phyloP scores from a whole-genome alignment of 2,797 vertebrate species.

The Heteromormyrus szaboi region DNA sequence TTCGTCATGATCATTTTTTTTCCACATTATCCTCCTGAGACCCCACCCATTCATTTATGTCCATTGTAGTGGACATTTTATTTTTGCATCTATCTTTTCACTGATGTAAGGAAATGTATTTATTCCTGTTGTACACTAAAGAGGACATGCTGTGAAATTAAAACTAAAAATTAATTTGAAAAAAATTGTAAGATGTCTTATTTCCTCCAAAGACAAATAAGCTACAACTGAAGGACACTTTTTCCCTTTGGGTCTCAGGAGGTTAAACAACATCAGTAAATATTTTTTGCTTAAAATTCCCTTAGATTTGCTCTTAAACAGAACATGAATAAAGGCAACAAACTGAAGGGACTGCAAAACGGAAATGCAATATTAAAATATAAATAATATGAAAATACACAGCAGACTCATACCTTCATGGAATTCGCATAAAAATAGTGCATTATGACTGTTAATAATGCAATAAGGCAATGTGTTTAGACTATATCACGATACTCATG shows the following conservation, averaged over 20 bases:
- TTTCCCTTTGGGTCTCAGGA: too few relatives aligned
- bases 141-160: too few relatives aligned
- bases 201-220: too few relatives aligned
- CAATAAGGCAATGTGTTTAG: not conserved
- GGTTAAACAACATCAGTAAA: not conserved
- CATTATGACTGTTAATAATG: not conserved
- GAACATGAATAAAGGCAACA: not conserved
- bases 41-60: too few relatives aligned
- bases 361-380: not conserved
- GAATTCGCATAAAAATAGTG: not conserved
- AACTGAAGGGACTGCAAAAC: not conserved
- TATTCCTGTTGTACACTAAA: too few relatives aligned
- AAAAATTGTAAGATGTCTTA: too few relatives aligned
- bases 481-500: not conserved
- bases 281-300: not conserved
- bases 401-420: not conserved
- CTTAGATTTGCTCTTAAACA: not conserved
- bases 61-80: too few relatives aligned
- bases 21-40: not conserved
- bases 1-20: not conserved
- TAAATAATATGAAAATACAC: not conserved
- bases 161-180: too few relatives aligned
- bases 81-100: too few relatives aligned
- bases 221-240: too few relatives aligned
- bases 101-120: too few relatives aligned